Conservation (phyloP, 2,113 vertebrate genomes). For the Chitala chitala region DNA sequence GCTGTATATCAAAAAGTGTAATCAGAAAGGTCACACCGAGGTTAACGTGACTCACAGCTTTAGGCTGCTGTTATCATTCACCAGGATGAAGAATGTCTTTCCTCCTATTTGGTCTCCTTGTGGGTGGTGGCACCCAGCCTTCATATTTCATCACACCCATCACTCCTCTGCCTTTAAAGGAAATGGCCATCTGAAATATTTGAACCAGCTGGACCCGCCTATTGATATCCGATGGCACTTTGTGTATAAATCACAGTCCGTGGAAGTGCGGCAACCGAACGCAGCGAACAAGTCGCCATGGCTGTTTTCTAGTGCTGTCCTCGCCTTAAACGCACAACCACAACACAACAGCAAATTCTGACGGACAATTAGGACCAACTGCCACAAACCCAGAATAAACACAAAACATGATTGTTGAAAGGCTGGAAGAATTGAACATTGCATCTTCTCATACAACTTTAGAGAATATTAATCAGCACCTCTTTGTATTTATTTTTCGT, state of each 20-base stretch:
- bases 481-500: too few species aligned
- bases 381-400: too few species aligned
- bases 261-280: too few species aligned
- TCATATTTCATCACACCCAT: background rate
- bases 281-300: too few species aligned
- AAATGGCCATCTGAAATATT: conserved; percentile 8
- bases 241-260: background rate
- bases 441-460: too few species aligned
- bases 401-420: too few species aligned
- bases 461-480: too few species aligned
- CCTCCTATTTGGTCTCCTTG: background rate
- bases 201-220: background rate
- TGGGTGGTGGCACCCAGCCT: background rate
- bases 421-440: too few species aligned
- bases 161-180: background rate
- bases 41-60: conserved; percentile 4
- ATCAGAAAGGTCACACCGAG: background rate
- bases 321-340: background rate
- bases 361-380: background rate
- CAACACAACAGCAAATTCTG: background rate
- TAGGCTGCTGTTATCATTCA: conserved; percentile 1
- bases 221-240: background rate
- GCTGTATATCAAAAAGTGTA: background rate
- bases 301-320: background rate
- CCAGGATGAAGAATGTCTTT: background rate